Evolutionary conservation across 2,888 invertebrate genomes (phyloP), one percentile per base, ranked within the genome.

Genomic region (Penaeus monodon): DNA sequence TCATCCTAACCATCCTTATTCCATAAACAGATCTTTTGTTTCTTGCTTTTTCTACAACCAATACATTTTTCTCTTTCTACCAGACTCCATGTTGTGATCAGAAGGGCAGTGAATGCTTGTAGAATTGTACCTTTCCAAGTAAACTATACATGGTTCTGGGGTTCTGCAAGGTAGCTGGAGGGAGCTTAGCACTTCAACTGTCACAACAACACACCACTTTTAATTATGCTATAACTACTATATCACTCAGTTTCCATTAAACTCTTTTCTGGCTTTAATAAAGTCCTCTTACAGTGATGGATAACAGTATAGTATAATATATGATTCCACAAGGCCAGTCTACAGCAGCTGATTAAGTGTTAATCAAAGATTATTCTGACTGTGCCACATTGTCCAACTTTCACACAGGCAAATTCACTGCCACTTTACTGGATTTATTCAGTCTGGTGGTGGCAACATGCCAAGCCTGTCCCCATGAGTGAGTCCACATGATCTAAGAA

Each of bases 161-260:
- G 80, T 38, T 79, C 38, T 38, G 73, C n/a, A 85, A 76, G 85
- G 64, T 27, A 78, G 80, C 80, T 64, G 85, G 85, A 73, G 74
- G 84, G 84, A 77, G 84, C 77, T 77, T 77, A 77, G 77, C 77
- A 77, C 77, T 77, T 77, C 14, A 6, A 49, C 77, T 77, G 77
- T 77, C 81, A 81, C 81, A 73, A 73, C n/a, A 81, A 49, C 49
- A 73, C 81, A 27, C 73, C 81, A 73, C 70, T 73, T 81, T 73
- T 49, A 77, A 44, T 29, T 66, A 73, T 49, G 70, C 57, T 70
- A 81, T 81, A 27, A 27, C 44, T 81, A 29, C 27, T 74, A 74
- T 49, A 74, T 49, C 77, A 77, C 77, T 77, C 57, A 49, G 49
- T 10, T 44, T 27, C 57, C 49, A 57, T n/a, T 29, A 27, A 20